phyloP scores from a whole-genome alignment of 2,888 invertebrate species.

The Netelia melanura region DNA sequence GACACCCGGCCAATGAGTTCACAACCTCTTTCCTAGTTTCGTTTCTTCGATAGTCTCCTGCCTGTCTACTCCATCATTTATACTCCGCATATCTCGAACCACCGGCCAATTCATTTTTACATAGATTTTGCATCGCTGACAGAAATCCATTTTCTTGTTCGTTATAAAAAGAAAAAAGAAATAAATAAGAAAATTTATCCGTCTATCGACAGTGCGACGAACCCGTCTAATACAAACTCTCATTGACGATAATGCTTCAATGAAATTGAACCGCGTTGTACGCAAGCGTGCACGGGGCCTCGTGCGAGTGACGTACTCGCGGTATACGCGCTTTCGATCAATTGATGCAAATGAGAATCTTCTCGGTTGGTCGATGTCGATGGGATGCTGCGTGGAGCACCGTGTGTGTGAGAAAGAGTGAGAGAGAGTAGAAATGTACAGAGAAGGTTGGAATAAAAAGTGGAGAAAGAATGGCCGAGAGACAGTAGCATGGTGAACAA shows the following conservation, averaged over 20 bases:
- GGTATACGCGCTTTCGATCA: constrained; percentile 20
- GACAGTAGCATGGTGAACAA: constrained; percentile 29
- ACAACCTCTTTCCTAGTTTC: constrained; percentile 47
- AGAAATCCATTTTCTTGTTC: not conserved
- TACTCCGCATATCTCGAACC: not conserved
- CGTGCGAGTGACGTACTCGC: too few relatives aligned
- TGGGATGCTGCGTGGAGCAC: not conserved
- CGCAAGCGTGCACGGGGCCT: too few relatives aligned
- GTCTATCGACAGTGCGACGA: constrained; percentile 2
- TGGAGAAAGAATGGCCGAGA: constrained; percentile 18
- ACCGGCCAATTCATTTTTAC: too few relatives aligned
- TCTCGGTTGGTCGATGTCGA: not conserved
- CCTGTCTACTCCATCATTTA: constrained; percentile 20
- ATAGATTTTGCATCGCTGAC: too few relatives aligned
- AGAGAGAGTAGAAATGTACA: not conserved
- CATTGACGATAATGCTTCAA: constrained; percentile 10
- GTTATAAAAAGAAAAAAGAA: not conserved
- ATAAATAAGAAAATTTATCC: not conserved
- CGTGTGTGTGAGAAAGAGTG: not conserved
- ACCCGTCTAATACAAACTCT: not conserved
- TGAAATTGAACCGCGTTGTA: not conserved
- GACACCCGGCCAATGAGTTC: constrained; percentile 34
- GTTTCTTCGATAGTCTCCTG: not conserved
- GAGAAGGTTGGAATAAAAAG: constrained; percentile 6
- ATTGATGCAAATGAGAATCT: constrained; percentile 36